These are phyloP conservation scores for Glaucomys volans DNA, from an alignment of 2,113 vertebrate species.

Conservation along the genomic window DNA sequence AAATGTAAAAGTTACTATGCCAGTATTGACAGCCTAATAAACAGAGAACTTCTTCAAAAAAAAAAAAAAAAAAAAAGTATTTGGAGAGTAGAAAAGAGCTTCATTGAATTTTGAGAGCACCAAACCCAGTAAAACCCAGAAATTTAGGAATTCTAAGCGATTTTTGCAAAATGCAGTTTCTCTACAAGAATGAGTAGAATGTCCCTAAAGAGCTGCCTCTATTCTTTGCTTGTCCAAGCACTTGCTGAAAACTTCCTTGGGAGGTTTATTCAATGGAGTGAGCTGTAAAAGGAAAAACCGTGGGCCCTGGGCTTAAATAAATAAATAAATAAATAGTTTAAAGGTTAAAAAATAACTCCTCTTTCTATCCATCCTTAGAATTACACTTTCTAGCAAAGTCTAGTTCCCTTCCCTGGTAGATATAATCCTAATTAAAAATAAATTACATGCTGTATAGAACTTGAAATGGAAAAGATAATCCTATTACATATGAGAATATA, in stretches of 20 bases:
- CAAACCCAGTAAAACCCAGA: slow-evolving; percentile 17
- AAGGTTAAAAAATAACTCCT: slow-evolving; percentile 75
- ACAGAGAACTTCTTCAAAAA: neutral
- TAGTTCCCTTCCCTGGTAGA: slow-evolving; percentile 80
- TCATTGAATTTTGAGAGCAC: neutral
- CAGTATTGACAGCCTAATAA: neutral
- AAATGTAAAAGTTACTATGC: slow-evolving; percentile 29
- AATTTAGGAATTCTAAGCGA: slow-evolving; percentile 27
- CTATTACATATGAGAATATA: slow-evolving; percentile 86
- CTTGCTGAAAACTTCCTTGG: slow-evolving; percentile 55
- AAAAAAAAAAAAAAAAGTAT: neutral
- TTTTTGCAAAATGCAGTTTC: slow-evolving; percentile 52
- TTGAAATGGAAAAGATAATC: slow-evolving; percentile 90
- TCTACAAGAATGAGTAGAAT: neutral
- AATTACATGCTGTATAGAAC: slow-evolving; percentile 89
- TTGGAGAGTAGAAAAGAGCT: slow-evolving; percentile 19
- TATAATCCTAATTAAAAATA: slow-evolving; percentile 92
- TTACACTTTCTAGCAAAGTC: slow-evolving; percentile 77
- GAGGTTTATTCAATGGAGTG: slow-evolving; percentile 57
- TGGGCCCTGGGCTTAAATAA: slow-evolving; percentile 29
- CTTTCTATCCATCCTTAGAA: slow-evolving; percentile 73
- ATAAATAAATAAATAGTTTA: slow-evolving; percentile 47
- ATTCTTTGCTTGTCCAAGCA: slow-evolving; percentile 57
- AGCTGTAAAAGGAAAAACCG: slow-evolving; percentile 62
- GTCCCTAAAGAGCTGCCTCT: slow-evolving; percentile 47